phyloP scores from a whole-genome alignment of 2,888 invertebrate species.

The Troides helena region DNA sequence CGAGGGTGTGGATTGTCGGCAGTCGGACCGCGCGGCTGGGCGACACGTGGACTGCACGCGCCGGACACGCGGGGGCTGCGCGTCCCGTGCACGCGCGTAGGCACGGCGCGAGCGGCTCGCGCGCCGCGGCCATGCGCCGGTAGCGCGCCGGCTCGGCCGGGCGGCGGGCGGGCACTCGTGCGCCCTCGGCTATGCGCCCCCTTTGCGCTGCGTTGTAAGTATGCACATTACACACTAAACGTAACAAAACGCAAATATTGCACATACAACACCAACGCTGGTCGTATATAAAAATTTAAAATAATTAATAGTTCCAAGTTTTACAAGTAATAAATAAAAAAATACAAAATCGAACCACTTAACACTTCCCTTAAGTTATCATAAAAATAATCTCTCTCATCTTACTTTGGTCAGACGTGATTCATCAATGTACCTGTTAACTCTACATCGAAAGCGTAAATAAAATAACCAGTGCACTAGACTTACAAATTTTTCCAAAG shows the following conservation, averaged over 20 bases:
- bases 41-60: slow-evolving; percentile 64
- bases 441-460: too few relatives aligned
- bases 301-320: too few relatives aligned
- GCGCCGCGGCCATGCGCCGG: slow-evolving; percentile 51
- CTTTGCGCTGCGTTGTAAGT: slow-evolving; percentile 68
- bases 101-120: slow-evolving; percentile 46
- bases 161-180: slow-evolving; percentile 69
- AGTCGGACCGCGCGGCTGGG: slow-evolving; percentile 71
- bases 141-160: slow-evolving; percentile 46
- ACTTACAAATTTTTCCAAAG: too few relatives aligned
- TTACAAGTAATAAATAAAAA: too few relatives aligned
- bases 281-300: too few relatives aligned
- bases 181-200: slow-evolving; percentile 80
- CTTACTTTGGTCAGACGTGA: too few relatives aligned
- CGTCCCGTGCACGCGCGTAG: slow-evolving; percentile 42
- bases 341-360: too few relatives aligned
- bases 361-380: too few relatives aligned
- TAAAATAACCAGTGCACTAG: too few relatives aligned
- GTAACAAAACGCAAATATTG: background rate
- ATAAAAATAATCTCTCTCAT: too few relatives aligned
- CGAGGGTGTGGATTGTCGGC: slow-evolving; percentile 60
- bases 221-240: background rate
- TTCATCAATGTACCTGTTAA: too few relatives aligned
- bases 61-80: slow-evolving; percentile 38
- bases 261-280: background rate